phyloP scores from a whole-genome alignment of 2,888 invertebrate genomes.

The Leptinotarsa haldemani region DNA sequence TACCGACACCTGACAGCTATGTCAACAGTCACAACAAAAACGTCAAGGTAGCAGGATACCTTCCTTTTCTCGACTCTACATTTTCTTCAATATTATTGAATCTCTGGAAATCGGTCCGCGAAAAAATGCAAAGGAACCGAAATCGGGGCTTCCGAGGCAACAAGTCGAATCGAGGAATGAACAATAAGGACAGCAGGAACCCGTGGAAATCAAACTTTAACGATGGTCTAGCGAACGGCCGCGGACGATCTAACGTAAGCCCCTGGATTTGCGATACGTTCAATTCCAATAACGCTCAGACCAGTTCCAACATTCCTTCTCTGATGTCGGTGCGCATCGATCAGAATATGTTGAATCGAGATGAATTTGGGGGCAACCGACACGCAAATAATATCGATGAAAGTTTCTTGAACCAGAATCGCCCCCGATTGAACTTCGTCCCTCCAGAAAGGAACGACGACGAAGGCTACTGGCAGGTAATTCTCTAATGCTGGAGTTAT shows the following conservation, averaged over 20 bases:
- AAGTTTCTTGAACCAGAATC: not conserved
- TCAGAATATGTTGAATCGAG: not conserved
- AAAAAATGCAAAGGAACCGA: constrained; percentile 27
- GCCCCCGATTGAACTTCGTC: not conserved
- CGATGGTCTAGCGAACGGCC: not conserved
- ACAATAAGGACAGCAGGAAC: constrained; percentile 26
- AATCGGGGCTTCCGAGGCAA: constrained; percentile 28
- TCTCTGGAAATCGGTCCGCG: not conserved
- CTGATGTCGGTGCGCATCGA: constrained; percentile 8
- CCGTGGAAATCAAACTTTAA: constrained; percentile 21
- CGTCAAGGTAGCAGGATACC: not conserved
- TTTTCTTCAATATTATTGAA: not conserved
- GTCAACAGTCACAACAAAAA: constrained; percentile 9
- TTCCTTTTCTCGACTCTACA: not conserved
- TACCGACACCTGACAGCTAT: not conserved
- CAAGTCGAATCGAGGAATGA: constrained; percentile 11
- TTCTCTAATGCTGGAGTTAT: not conserved
- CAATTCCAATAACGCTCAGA: not conserved
- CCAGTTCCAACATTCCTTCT: not conserved
- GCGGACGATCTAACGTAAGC: not conserved
- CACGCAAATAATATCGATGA: not conserved
- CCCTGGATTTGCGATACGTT: constrained; percentile 2
- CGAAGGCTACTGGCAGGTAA: not conserved
- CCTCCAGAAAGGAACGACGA: not conserved
- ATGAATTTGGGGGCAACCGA: not conserved